Evolutionary conservation across 2,888 invertebrate genomes (phyloP).

Genomic region (Agriopis aurantiaria): DNA sequence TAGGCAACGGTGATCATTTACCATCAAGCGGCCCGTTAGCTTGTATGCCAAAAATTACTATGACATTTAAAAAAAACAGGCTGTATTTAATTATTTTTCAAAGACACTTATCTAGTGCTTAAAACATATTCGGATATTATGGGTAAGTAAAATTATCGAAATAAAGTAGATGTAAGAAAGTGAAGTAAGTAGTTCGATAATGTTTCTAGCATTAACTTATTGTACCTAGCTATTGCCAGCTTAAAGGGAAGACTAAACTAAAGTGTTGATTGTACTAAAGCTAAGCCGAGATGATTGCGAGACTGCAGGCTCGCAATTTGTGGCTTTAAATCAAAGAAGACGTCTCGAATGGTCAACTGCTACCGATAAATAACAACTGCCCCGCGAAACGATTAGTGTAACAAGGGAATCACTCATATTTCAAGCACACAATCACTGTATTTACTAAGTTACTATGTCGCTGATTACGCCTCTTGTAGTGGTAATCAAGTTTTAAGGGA

Average conservation of each 20-base stretch:
- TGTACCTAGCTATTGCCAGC: conserved; percentile 9
- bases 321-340: conserved; percentile 79
- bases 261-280: conserved; percentile 55
- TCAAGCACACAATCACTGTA: conserved; percentile 55
- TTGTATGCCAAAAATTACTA: too few species aligned
- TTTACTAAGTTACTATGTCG: conserved; percentile 62
- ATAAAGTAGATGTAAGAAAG: too few species aligned
- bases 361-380: conserved; percentile 81
- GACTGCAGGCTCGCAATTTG: conserved; percentile 77
- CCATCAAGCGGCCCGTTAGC: too few species aligned
- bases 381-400: conserved; percentile 75
- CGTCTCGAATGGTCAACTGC: conserved; percentile 65
- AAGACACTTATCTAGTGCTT: too few species aligned
- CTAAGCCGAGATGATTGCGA: conserved; percentile 66
- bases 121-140: too few species aligned
- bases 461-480: conserved; percentile 24
- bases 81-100: too few species aligned
- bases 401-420: conserved; percentile 70
- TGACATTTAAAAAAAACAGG: too few species aligned
- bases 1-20: too few species aligned
- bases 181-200: too few species aligned
- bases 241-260: conserved; percentile 42
- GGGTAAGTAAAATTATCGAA: not conserved
- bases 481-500: conserved; percentile 8
- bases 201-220: not conserved